Percentiles rank a stretch among this genome's conserved stretches.
These are phyloP conservation scores for Hystrix cristata DNA, from an alignment of 2,113 vertebrate species.

Conservation along the genomic window DNA sequence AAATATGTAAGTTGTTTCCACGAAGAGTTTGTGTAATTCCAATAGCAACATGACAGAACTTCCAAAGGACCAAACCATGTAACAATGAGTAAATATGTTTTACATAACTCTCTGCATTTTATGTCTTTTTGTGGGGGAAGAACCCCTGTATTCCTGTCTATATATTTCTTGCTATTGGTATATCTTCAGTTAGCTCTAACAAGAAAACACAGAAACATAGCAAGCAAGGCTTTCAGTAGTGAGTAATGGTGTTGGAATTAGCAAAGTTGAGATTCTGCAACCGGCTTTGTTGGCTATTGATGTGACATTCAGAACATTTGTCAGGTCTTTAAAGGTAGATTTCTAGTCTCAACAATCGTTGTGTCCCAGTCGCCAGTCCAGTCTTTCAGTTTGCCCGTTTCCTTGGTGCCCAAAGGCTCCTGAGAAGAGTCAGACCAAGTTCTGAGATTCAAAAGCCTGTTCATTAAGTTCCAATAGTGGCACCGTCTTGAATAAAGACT, in stretches of 20 bases:
- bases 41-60: background rate
- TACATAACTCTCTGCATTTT: background rate
- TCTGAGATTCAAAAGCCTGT: constrained; percentile 15
- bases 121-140: background rate
- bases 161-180: background rate
- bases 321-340: background rate
- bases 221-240: background rate
- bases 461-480: background rate
- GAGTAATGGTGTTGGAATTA: background rate
- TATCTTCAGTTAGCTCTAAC: background rate
- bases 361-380: background rate
- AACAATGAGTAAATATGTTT: background rate
- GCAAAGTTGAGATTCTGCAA: background rate
- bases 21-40: background rate
- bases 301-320: background rate
- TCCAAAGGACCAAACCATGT: background rate
- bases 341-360: background rate
- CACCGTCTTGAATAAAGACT: background rate
- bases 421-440: background rate
- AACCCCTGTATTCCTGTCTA: background rate
- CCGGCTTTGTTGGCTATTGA: background rate
- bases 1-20: background rate
- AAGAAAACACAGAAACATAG: background rate
- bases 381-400: background rate
- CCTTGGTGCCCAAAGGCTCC: constrained; percentile 15